Evolutionary conservation across 2,888 invertebrate genomes (phyloP), one percentile per base, ranked within the genome.

Genomic region (Cataglyphis livida): DNA sequence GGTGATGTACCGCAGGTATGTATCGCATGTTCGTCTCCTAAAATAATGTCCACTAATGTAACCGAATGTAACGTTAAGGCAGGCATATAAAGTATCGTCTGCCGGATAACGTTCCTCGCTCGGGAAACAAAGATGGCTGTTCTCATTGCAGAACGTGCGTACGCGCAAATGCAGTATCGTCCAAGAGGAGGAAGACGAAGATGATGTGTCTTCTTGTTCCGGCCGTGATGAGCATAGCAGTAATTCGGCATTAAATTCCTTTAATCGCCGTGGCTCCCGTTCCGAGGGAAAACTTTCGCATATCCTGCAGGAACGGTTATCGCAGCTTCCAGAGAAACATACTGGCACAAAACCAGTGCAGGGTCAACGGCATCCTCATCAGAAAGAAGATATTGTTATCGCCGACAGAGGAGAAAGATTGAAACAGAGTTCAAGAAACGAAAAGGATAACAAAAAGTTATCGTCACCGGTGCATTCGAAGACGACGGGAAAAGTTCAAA

Each of bases 121-220:
- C n/a, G 35, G 25, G 18, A 76, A 79, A 68, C 41, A 81, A 78
- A 81, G 44, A 62, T 66, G 51, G 1, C 28, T 73, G 4, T 74
- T 82, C 65, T 87, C 48, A 76, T 92, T 90, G 61, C 88, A 95
- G 94, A 95, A 94, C 82, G 95, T 96, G 95, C 96, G 98, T 73
- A 96, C 96, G 35, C 96, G 98, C 73, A 98, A 98, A 93, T 98
- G 98, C 95, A 98, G 98, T 92, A 98, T 98, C 91, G 98, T 98
- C 32, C 97, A 98, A 90, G 98, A 98, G 93, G 99, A 99, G 94
- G 98, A 98, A 91, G 98, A 98, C 92, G 97, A 98, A 93, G 98
- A 98, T 92, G 98, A 97, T 90, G 95, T 95, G 86, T 94, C 95
- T 61, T 93, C 96, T 87, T 95, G 95, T 89, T 95, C 96, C 9